phyloP scores from a whole-genome alignment of 1,140 invertebrate genomes.

The Saccostrea echinata region DNA sequence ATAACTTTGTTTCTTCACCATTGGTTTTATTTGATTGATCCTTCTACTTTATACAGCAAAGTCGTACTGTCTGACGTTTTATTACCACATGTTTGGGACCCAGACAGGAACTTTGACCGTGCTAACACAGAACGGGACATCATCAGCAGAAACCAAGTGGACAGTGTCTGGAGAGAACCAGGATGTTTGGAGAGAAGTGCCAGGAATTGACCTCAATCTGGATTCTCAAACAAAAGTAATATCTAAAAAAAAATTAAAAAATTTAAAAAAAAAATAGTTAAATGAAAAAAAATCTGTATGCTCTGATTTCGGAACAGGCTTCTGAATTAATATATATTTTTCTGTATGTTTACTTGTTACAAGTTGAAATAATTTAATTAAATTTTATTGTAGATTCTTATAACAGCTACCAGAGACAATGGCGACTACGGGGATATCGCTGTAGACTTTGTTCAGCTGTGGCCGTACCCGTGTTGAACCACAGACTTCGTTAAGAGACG shows the following conservation, averaged over 20 bases:
- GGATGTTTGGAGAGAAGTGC: not conserved
- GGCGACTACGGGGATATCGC: not conserved
- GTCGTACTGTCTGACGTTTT: not conserved
- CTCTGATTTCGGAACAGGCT: too few species aligned
- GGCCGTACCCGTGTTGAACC: not conserved
- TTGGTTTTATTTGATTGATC: too few species aligned
- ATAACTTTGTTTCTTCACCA: too few species aligned
- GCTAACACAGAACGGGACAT: not conserved
- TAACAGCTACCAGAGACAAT: not conserved
- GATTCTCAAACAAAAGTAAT: not conserved
- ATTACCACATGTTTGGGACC: constrained; percentile 3
- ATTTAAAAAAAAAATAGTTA: too few species aligned
- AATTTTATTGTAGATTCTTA: not conserved
- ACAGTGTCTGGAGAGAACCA: not conserved
- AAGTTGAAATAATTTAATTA: too few species aligned
- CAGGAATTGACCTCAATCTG: not conserved
- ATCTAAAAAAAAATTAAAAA: not conserved
- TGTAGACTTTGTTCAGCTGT: not conserved
- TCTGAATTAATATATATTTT: too few species aligned
- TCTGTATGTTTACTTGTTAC: too few species aligned
- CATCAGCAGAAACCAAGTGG: not conserved
- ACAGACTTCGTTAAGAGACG: too few species aligned
- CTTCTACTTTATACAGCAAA: not conserved
- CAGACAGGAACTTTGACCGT: not conserved
- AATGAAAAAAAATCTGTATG: too few species aligned